phyloP scores from a whole-genome alignment of 2,888 invertebrate genomes.

The Chymomyza caudatula region DNA sequence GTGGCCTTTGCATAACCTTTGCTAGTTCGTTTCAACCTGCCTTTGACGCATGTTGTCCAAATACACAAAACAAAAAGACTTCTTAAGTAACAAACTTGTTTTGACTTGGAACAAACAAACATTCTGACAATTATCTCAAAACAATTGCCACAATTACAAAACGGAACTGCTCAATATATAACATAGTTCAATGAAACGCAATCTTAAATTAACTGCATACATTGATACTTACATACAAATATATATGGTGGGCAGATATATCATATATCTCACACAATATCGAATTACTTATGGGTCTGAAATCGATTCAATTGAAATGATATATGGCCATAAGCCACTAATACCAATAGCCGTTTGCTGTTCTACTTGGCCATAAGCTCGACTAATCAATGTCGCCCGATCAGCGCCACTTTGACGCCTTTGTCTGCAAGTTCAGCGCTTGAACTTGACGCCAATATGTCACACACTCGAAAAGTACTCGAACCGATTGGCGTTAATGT shows the following conservation, averaged over 20 bases:
- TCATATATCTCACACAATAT: background rate
- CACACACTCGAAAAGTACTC: conserved; percentile 66
- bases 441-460: conserved; percentile 73
- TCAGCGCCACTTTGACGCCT: conserved; percentile 68
- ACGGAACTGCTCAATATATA: conserved; percentile 46
- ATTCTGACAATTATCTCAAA: conserved; percentile 5
- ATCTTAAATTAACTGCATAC: too few species aligned
- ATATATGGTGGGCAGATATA: too few species aligned
- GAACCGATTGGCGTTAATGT: conserved; percentile 40
- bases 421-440: conserved; percentile 46
- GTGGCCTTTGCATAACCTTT: background rate
- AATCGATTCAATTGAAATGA: conserved; percentile 20
- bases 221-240: background rate
- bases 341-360: background rate
- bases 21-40: background rate
- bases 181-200: background rate
- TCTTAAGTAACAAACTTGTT: conserved; percentile 45
- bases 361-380: conserved; percentile 41
- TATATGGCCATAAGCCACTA: conserved; percentile 14
- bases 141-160: conserved; percentile 48
- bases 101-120: conserved; percentile 34
- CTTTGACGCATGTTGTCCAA: conserved; percentile 28
- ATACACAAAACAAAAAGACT: conserved; percentile 47
- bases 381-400: conserved; percentile 65
- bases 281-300: background rate